Percentiles rank a stretch among this genome's conserved stretches.
Evolutionary conservation across 2,113 vertebrate genomes (phyloP).

Genomic region (Naja naja): DNA sequence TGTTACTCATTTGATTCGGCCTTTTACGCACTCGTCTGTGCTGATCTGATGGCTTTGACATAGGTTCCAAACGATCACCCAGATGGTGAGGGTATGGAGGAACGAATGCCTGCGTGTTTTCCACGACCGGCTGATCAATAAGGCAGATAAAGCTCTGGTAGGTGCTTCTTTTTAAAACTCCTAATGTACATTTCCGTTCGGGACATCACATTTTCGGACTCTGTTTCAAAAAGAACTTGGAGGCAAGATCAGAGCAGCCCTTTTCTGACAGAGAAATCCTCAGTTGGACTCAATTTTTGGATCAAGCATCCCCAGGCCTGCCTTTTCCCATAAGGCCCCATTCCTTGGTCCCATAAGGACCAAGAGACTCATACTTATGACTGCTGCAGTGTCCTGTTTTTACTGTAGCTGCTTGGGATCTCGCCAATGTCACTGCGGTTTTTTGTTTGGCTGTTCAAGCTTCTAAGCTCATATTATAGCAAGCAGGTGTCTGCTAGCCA

Average conservation of each 20-base stretch:
- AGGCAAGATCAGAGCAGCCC: background rate
- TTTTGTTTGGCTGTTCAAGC: no score
- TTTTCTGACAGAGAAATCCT: background rate
- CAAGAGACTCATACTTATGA: no score
- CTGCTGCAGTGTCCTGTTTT: no score
- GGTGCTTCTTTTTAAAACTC: conserved; percentile 41
- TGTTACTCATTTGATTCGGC: conserved; percentile 2
- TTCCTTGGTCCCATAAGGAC: no score
- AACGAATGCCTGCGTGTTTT: conserved; percentile 95
- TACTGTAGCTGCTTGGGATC: background rate
- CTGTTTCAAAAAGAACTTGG: background rate
- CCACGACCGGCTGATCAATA: conserved; percentile 89
- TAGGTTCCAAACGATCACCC: conserved; percentile 82
- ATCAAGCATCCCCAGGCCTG: background rate
- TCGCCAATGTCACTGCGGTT: no score
- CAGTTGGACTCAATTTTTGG: background rate
- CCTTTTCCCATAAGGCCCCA: background rate
- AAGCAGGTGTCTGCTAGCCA: no score
- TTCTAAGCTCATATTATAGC: no score
- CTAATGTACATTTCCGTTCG: background rate
- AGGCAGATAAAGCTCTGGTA: conserved; percentile 87
- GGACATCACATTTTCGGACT: background rate
- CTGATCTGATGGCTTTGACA: background rate
- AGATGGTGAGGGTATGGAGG: conserved; percentile 95
- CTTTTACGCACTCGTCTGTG: background rate